Base-by-base conservation (phyloP, 2,797 vertebrate genomes). In the Salarias fasciatus region DNA sequence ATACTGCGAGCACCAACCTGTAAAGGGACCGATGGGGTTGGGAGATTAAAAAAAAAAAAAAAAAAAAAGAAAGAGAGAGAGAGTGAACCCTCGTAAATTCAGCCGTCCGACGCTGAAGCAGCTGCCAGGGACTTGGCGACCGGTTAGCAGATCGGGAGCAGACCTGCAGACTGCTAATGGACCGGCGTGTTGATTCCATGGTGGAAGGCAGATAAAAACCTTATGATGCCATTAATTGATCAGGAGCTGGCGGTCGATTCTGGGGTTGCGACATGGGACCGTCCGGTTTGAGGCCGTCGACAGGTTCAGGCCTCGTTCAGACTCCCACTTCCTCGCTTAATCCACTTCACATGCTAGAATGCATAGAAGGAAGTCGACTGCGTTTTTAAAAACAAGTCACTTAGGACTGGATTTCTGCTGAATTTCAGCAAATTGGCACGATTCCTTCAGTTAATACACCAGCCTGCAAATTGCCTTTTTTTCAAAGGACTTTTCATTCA, bases 121-220 rank as follows among this genome's bases (percentile, higher is more conserved):
- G 42, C 38, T 71, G 79, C 72, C 54, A 59, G 36, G n/a, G 60
- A 59, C 58, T 63, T 49, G 75, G 62, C 73, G 44, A 46, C 47
- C 18, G 51, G 77, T 79, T 58, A 77, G 60, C 75, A 55, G 49
- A 58, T 47, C 13, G 31, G 61, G 47, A 75, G 77, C 60, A 41
- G 61, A 53, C 56, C 69, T 59, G 38, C 52, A 15, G 64, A 58
- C 53, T 60, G 60, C 76, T 86, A 74, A 85, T 82, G 72, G 68
- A 44, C 6, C 8, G 11, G 40, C 33, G 74, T 73, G 72, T 80
- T 75, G 78, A 87, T 83, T 69, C 72, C 75, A 76, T 63, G 41
- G 36, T 11, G 14, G 50, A 40, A 67, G 52, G 58, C 55, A 68
- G 55, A 58, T 56, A 53, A 53, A 59, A 79, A 78, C 64, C 66